These are phyloP conservation scores for Lepeophtheirus nordmannii DNA, from an alignment of 2,888 invertebrate species.

Conservation along the genomic window DNA sequence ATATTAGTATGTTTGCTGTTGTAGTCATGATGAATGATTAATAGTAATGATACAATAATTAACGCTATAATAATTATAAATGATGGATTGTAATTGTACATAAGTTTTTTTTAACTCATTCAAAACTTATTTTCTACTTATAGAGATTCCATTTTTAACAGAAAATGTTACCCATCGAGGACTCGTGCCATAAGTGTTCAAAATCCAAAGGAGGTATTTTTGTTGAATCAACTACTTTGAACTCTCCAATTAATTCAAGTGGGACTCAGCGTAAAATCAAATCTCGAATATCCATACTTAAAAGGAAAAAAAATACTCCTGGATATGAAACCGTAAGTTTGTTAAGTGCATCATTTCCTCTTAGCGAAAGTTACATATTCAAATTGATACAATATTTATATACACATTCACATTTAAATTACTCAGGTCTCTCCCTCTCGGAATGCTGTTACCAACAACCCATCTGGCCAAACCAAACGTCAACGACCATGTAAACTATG, in stretches of 20 bases:
- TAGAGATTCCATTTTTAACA: too few species aligned
- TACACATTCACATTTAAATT: neutral
- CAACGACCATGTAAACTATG: neutral
- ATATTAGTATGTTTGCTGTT: too few species aligned
- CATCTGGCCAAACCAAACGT: neutral
- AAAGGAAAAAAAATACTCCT: conserved; percentile 4
- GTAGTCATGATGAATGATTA: too few species aligned
- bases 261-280: neutral
- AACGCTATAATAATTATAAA: too few species aligned
- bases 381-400: neutral
- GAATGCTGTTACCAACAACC: neutral
- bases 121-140: too few species aligned
- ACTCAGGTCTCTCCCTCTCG: neutral
- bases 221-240: neutral
- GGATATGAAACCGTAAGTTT: neutral
- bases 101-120: too few species aligned
- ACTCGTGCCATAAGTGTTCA: conserved; percentile 3
- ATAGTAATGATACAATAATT: too few species aligned
- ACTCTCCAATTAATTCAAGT: neutral
- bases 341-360: too few species aligned
- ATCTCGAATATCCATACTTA: neutral
- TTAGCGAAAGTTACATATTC: too few species aligned
- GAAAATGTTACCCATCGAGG: neutral
- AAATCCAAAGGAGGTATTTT: neutral
- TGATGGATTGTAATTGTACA: too few species aligned